Base-by-base conservation (phyloP, 2,797 vertebrate genomes). In the Gambusia yucatana region DNA sequence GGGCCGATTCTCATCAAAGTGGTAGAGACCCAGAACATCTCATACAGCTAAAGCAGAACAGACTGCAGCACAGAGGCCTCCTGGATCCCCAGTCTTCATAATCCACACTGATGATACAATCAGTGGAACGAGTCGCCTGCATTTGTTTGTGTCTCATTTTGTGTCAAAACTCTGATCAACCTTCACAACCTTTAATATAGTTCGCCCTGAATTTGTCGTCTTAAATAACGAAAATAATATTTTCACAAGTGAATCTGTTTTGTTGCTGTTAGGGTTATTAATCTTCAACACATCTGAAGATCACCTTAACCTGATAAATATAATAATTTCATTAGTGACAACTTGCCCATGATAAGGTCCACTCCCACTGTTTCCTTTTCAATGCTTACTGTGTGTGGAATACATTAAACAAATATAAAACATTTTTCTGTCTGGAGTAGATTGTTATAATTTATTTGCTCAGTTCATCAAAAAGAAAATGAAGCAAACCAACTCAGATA, bases 1-100 rank as follows among this genome's bases (percentile, higher is more conserved):
- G 14, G 30, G 4, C 50, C 89, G 14, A 0, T 95, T 71, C 4
- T 92, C 81, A 91, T 95, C 83, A 94, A 94, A 84, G 90, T 76
- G 3, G 79, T 86, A 61, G 88, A 93, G 82, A 93, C 83, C 11
- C 8, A 67, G 0, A 14, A 88, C 63, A 78, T 2, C 41, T 33
- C 6, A 9, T 89, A 87, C 80, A 85, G 0, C 47, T 89, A 52
- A 84, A 73, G 44, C 25, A 70, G 72, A 83, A 67, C 59, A 65
- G 0, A 3, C 6, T 28, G 3, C 22, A 57, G 30, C 4, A 9
- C 9, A 50, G 14, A 20, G 44, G 48, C 30, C 73, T 48, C 52
- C 72, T 39, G 33, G 22, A 63, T 43, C 46, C 43, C 1, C 47
- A 17, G 11, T 1, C 16, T 55, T 70, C 63, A 36, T 25, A 74